Percentiles rank a stretch among this genome's conserved stretches.
These are phyloP conservation scores for Drosophila cyrtoloma DNA, from an alignment of 2,888 invertebrate species.

Conservation along the genomic window DNA sequence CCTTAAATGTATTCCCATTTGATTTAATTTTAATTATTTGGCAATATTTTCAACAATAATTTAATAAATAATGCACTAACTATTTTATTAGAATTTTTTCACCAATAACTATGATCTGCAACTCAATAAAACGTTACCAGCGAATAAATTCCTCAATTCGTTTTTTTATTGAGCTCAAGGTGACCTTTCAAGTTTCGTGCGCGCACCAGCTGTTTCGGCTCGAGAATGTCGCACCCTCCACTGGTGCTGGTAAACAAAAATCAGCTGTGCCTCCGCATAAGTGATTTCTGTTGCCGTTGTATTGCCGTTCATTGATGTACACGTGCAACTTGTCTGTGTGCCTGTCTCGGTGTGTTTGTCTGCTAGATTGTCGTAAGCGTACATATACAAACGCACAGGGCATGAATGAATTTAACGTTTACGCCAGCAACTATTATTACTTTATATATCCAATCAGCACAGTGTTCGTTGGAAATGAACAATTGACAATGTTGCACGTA, in stretches of 20 bases:
- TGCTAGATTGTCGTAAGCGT: background rate
- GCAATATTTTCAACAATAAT: conserved; percentile 1
- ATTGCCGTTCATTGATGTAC: conserved; percentile 12
- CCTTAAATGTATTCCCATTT: background rate
- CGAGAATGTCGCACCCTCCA: conserved; percentile 52
- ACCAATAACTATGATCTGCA: conserved; percentile 41
- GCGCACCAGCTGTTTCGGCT: conserved; percentile 64
- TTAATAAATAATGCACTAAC: conserved; percentile 17
- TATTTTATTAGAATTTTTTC: conserved; percentile 41
- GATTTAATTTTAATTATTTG: conserved; percentile 1
- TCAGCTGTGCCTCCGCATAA: conserved; percentile 50
- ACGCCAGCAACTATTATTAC: background rate
- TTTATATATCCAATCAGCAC: conserved; percentile 1
- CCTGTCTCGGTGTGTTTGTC: background rate
- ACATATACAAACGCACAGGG: background rate
- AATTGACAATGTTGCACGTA: background rate
- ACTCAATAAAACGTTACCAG: conserved; percentile 62
- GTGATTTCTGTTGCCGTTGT: conserved; percentile 8
- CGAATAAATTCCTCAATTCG: conserved; percentile 60
- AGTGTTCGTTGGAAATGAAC: background rate
- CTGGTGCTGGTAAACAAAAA: conserved; percentile 68
- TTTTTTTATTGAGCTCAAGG: conserved; percentile 77
- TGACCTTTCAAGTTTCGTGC: conserved; percentile 77
- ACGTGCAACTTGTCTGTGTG: background rate
- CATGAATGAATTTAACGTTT: background rate